phyloP scores from a whole-genome alignment of 23 tunicate genomes.

The Halocynthia roretzi region DNA sequence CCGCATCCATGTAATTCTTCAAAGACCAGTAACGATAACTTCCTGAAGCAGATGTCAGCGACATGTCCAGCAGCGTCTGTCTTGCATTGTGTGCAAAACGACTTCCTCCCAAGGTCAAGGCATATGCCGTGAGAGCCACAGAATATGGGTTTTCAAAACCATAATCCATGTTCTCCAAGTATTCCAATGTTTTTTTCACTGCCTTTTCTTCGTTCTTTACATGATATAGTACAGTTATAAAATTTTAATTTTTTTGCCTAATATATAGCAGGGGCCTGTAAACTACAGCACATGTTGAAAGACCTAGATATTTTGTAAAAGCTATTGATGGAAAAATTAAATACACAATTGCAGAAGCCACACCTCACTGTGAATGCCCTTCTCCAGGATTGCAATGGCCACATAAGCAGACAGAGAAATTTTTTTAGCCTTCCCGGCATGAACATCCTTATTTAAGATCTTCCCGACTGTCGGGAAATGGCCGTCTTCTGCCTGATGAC shows the following conservation, averaged over 20 bases:
- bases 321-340: no score
- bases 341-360: no score
- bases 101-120: conserved; percentile 60
- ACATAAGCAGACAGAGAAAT: conserved; percentile 94
- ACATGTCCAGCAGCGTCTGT: conserved; percentile 19
- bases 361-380: neutral
- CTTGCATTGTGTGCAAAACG: conserved; percentile 44
- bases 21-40: conserved; percentile 27
- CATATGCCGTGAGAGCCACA: conserved; percentile 67
- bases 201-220: conserved; percentile 49
- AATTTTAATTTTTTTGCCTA: no score
- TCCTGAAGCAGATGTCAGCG: neutral
- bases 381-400: conserved; percentile 55
- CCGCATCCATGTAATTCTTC: neutral
- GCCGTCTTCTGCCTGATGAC: conserved; percentile 71
- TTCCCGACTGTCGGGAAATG: conserved; percentile 90
- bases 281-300: no score
- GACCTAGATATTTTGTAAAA: no score
- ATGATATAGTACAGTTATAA: no score
- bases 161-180: conserved; percentile 34
- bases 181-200: conserved; percentile 53
- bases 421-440: conserved; percentile 64
- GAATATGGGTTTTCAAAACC: conserved; percentile 67
- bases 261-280: no score
- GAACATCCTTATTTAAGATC: conserved; percentile 90